Percentiles rank a stretch among this genome's conserved stretches.
phyloP scores from a whole-genome alignment of 2,888 invertebrate species.

The Orchesellides sinensis region DNA sequence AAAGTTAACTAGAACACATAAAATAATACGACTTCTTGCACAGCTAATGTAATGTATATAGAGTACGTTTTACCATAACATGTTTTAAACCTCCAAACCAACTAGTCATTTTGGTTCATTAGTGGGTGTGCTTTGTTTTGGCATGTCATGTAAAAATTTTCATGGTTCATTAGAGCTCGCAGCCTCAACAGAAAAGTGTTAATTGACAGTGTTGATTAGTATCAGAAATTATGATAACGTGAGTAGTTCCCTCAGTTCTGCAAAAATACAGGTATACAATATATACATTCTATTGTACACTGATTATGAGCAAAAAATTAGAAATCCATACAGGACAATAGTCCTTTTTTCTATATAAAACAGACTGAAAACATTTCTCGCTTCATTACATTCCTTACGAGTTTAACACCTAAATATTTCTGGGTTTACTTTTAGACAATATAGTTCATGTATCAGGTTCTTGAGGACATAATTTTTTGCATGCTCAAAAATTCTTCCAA shows the following conservation, averaged over 20 bases:
- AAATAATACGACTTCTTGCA: too few relatives aligned
- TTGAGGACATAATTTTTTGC: not conserved
- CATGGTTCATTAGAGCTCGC: conserved; percentile 49
- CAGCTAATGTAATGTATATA: not conserved
- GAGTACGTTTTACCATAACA: not conserved
- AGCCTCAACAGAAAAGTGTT: conserved; percentile 43
- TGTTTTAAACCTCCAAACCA: not conserved
- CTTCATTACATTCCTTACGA: not conserved
- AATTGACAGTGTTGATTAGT: conserved; percentile 55
- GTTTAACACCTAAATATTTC: too few relatives aligned
- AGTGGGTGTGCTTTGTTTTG: conserved; percentile 41
- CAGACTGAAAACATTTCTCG: not conserved
- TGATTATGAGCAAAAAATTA: not conserved
- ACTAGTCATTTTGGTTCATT: conserved; percentile 56
- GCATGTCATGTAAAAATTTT: conserved; percentile 50
- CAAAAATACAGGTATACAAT: too few relatives aligned
- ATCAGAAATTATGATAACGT: conserved; percentile 51
- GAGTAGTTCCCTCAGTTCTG: not conserved
- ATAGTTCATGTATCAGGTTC: not conserved
- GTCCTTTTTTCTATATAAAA: not conserved
- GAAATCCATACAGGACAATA: not conserved
- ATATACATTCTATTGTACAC: not conserved
- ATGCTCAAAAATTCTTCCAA: not conserved
- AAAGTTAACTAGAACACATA: too few relatives aligned
- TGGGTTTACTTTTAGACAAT: too few relatives aligned